phyloP scores from a whole-genome alignment of 2,797 vertebrate genomes.

The Bradypodion ventrale region DNA sequence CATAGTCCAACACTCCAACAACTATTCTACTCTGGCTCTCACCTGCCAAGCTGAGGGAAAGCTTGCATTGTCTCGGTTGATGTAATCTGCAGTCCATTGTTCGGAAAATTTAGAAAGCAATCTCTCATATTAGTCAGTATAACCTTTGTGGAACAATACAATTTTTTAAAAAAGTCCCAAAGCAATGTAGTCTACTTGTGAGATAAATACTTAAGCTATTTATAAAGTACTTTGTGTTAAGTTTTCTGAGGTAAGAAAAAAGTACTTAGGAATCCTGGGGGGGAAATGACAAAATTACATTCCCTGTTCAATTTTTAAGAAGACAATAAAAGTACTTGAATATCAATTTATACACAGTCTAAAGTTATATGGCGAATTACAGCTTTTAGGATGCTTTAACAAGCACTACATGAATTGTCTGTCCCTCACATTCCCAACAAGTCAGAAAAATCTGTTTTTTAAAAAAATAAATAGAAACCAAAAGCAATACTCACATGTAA shows the following conservation, averaged over 20 bases:
- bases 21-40: too few species aligned
- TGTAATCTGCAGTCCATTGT: neutral
- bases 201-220: conserved; percentile 39
- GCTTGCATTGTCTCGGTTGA: neutral
- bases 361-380: conserved; percentile 56
- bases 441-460: conserved; percentile 11
- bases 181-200: neutral
- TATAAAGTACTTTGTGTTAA: conserved; percentile 23
- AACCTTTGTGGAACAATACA: neutral
- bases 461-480: conserved; percentile 48
- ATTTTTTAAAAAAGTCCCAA: neutral
- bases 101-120: neutral
- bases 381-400: conserved; percentile 57
- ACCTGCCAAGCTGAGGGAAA: neutral
- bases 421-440: conserved; percentile 3
- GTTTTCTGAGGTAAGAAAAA: conserved; percentile 32
- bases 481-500: conserved; percentile 78
- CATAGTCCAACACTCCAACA: too few species aligned
- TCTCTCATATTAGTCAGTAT: neutral
- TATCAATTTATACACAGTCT: conserved; percentile 58
- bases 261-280: conserved; percentile 50
- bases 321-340: conserved; percentile 47
- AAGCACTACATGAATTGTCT: conserved; percentile 42
- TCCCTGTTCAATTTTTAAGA: conserved; percentile 59
- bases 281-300: conserved; percentile 57